Evolutionary conservation across 2,113 vertebrate species (phyloP).

Genomic region (Varanus salvator): DNA sequence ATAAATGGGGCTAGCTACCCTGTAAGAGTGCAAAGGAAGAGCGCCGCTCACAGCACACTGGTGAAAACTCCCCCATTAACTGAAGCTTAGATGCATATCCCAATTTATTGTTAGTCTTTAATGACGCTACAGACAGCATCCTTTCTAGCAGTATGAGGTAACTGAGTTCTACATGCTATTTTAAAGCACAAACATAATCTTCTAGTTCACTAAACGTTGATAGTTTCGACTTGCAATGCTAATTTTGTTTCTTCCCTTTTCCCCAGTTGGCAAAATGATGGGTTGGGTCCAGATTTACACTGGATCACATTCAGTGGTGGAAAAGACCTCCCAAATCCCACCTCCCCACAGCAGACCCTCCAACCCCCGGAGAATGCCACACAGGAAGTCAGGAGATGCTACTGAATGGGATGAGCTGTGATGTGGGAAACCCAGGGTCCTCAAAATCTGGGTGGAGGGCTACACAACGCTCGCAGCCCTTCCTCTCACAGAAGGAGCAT

Average conservation of each 20-base stretch:
- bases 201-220: background rate
- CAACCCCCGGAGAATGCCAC: too few relatives aligned
- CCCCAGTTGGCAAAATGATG: background rate
- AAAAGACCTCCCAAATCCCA: too few relatives aligned
- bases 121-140: background rate
- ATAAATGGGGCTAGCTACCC: background rate
- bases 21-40: background rate
- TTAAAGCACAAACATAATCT: background rate
- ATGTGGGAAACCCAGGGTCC: too few relatives aligned
- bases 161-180: background rate
- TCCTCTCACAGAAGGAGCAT: too few relatives aligned
- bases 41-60: too few relatives aligned
- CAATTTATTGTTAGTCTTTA: background rate
- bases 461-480: too few relatives aligned
- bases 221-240: background rate
- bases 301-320: too few relatives aligned
- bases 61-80: background rate
- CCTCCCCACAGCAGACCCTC: too few relatives aligned
- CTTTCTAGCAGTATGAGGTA: background rate
- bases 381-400: too few relatives aligned
- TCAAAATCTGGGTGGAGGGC: too few relatives aligned
- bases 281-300: background rate
- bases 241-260: background rate
- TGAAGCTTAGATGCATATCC: background rate
- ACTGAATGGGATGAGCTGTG: too few relatives aligned